phyloP scores from a whole-genome alignment of 2,888 invertebrate species.

The Subacronicta megacephala region DNA sequence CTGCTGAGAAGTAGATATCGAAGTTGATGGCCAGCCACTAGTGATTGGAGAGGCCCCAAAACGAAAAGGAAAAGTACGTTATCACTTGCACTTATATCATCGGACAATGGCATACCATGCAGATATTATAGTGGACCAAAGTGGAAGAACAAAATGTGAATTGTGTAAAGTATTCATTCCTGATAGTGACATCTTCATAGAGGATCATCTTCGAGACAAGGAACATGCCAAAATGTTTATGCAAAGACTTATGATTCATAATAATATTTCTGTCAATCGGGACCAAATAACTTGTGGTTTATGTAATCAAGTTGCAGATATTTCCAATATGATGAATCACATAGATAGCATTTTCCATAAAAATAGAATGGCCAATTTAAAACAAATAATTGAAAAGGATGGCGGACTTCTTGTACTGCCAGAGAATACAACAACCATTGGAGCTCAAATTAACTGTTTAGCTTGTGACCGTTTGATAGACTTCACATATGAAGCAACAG shows the following conservation, averaged over 20 bases:
- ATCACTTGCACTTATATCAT: no score
- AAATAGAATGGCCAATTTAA: conserved; percentile 46
- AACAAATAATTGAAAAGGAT: conserved; percentile 59
- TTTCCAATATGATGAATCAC: conserved; percentile 50
- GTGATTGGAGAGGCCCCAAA: no score
- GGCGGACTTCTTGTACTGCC: conserved; percentile 64
- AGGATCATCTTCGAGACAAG: conserved; percentile 58
- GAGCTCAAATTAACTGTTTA: conserved; percentile 53
- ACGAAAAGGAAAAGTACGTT: no score
- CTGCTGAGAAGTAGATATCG: no score
- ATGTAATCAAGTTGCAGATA: conserved; percentile 54
- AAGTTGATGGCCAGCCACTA: no score
- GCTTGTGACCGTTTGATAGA: conserved; percentile 59
- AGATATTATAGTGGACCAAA: conserved; percentile 60
- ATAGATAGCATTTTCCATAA: conserved; percentile 57
- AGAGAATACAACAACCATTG: conserved; percentile 37
- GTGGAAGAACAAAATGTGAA: conserved; percentile 60
- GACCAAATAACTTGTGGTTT: conserved; percentile 54
- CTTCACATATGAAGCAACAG: conserved; percentile 51
- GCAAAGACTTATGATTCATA: conserved; percentile 59
- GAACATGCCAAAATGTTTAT: conserved; percentile 58
- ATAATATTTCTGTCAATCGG: conserved; percentile 55
- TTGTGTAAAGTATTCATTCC: conserved; percentile 61
- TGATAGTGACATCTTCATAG: conserved; percentile 53
- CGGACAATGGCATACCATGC: conserved; percentile 57